Percentiles rank a stretch among this genome's conserved stretches.
phyloP scores from a whole-genome alignment of 2,113 vertebrate genomes.

The Phyllostomus discolor region DNA sequence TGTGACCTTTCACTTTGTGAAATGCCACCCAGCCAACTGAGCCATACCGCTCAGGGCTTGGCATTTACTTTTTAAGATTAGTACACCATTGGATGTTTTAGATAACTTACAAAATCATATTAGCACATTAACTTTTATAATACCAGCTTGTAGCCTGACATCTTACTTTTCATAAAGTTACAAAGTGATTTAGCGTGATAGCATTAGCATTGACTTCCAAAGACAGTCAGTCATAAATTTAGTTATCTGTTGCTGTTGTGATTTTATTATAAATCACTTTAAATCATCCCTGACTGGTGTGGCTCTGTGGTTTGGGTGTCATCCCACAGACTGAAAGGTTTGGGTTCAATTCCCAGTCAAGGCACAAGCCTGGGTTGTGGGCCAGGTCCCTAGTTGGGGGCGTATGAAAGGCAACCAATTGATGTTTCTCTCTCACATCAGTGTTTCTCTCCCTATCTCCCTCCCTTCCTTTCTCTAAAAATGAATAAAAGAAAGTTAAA shows the following conservation, averaged over 20 bases:
- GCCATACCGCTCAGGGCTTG: not conserved
- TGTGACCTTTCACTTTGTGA: no score
- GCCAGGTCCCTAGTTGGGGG: no score
- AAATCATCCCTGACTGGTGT: not conserved
- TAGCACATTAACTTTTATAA: conserved; percentile 27
- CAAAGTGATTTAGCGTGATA: not conserved
- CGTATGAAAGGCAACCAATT: no score
- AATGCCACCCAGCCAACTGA: no score
- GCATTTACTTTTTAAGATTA: conserved; percentile 33
- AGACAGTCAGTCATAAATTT: not conserved
- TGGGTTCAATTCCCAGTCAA: no score
- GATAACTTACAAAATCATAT: conserved; percentile 5
- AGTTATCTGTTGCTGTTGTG: not conserved
- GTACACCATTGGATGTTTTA: not conserved
- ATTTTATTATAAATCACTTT: conserved; percentile 51
- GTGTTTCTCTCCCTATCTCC: no score
- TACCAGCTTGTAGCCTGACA: not conserved
- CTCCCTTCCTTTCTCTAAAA: no score
- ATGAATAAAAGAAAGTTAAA: no score
- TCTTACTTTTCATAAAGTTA: conserved; percentile 28
- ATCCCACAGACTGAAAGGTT: no score
- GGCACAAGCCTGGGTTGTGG: no score
- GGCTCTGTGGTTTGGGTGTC: no score
- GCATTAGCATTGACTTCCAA: not conserved
- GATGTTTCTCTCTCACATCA: no score